Evolutionary conservation across 2,113 vertebrate species (phyloP), one percentile per base, ranked within the genome.

Genomic region (Burhinus oedicnemus): DNA sequence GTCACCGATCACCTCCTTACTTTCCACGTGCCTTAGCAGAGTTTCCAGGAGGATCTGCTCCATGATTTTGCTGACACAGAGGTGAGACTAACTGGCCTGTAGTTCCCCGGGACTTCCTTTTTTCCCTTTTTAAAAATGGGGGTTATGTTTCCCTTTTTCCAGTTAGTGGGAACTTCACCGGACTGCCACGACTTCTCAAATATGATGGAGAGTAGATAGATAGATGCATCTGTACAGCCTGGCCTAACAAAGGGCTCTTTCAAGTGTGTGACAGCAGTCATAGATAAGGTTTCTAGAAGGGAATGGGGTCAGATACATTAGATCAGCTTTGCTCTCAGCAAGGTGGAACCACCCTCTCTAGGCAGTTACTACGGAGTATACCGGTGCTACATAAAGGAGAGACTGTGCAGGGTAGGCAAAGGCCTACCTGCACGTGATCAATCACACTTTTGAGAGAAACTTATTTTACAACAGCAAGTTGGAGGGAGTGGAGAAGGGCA

Each of bases 371-470:
- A 16, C 26, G 30, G 66, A 34, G 15, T 45, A 54, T 8, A 42
- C 22, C 17, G 38, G 7, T 3, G 38, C 38, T 49, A 32, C 3
- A 42, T 6, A 55, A 40, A n/a, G 51, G 21, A 57, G 3, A 47
- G 45, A 25, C 40, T 70, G 23, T 34, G n/a, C 23, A 20, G 4
- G 9, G 38, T 38, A 69, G 1, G 4, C 51, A 44, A 74, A 62
- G 29, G 12, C n/a, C 61, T 51, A 68, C 25, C 38, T 47, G 72
- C 36, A 58, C 0, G 0, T 42, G 11, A 49, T 7, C 2, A 5
- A 60, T 52, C 66, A 57, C 15, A 14, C 29, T 66, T 83, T 61
- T 23, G 47, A 77, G 36, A 89, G 32, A 26, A 55, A 40, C 30
- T 36, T 51, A 65, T 30, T 65, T 57, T 42, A 66, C 7, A 40